Base-by-base conservation (phyloP, 2,113 vertebrate genomes). In the Trochalopteron elliotii region DNA sequence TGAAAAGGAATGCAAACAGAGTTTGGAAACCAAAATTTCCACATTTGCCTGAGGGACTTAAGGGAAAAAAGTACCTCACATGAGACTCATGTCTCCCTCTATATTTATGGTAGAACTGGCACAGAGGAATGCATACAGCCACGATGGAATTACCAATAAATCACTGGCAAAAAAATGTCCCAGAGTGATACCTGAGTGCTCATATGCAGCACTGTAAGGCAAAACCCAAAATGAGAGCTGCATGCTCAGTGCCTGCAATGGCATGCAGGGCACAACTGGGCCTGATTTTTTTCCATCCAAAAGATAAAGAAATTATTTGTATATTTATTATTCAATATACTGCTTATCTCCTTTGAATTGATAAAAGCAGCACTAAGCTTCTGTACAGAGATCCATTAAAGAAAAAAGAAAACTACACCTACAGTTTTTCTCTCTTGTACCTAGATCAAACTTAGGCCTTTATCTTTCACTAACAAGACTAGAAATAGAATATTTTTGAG, bases 261-360 rank as follows among this genome's bases (percentile, higher is more conserved):
- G 25, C 35, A 17, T 0, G 0, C 15, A 11, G 10, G 13, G 22
- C 37, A 74, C 28, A 91, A 31, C 31, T 25, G 23, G 1, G 0
- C 10, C 33, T 42, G 33, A 17, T 70, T 81, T 67, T 67, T 53
- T 37, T 70, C 23, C 30, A 65, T 40, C 5, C 20, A 57, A 72
- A 89, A 39, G 27, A 42, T 11, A 71, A 76, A 75, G 25, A 74
- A 28, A 56, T 72, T 35, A 45, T 28, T 6, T 35, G 13, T 56
- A n/a, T 31, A 19, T 52, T 52, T 69, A 30, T 76, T 85, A 57
- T 55, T 82, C 21, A 59, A 7, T 23, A 44, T 21, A 37, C 3
- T 35, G 2, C 35, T 91, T 83, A 31, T 17, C 5, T 80, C 10
- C 20, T 88, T 78, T 74, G 50, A 74, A 74, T 39, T 59, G 15